Percentiles rank a stretch among this genome's conserved stretches.
Conservation (phyloP, 2,797 vertebrate genomes). For the Neopelma chrysocephalum region DNA sequence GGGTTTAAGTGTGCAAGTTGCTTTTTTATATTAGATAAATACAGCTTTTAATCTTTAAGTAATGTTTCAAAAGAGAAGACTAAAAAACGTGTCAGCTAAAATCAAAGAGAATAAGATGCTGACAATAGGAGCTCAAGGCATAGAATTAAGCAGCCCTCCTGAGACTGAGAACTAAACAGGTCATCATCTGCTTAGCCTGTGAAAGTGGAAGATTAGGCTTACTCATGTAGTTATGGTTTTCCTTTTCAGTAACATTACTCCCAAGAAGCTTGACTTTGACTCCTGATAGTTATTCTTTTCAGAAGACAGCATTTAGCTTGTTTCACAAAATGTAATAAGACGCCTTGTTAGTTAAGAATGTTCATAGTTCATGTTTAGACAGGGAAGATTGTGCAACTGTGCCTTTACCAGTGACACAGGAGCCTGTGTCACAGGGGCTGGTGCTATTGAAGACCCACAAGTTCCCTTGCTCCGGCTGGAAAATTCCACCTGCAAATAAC, state of each 20-base stretch:
- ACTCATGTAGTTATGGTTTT: background rate
- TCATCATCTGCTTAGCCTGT: background rate
- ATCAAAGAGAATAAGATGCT: background rate
- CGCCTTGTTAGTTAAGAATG: background rate
- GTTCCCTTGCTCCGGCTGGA: background rate
- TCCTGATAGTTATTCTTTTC: background rate
- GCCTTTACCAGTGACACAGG: background rate
- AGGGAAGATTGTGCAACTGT: background rate
- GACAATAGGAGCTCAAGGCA: background rate
- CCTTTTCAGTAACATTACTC: background rate
- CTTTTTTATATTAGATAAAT: background rate
- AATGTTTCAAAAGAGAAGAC: background rate
- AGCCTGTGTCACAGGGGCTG: accelerated
- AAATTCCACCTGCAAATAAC: background rate
- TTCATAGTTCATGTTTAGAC: background rate
- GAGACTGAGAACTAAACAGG: background rate
- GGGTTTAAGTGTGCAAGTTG: background rate
- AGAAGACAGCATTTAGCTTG: background rate
- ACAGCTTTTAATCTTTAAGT: background rate
- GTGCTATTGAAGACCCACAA: background rate
- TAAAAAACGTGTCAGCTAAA: background rate
- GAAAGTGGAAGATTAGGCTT: background rate
- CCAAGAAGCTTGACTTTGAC: background rate
- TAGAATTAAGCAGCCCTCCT: background rate
- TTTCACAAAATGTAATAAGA: background rate